Evolutionary conservation across 2,113 vertebrate genomes (phyloP), one percentile per base, ranked within the genome.

Genomic region (Caracal caracal): DNA sequence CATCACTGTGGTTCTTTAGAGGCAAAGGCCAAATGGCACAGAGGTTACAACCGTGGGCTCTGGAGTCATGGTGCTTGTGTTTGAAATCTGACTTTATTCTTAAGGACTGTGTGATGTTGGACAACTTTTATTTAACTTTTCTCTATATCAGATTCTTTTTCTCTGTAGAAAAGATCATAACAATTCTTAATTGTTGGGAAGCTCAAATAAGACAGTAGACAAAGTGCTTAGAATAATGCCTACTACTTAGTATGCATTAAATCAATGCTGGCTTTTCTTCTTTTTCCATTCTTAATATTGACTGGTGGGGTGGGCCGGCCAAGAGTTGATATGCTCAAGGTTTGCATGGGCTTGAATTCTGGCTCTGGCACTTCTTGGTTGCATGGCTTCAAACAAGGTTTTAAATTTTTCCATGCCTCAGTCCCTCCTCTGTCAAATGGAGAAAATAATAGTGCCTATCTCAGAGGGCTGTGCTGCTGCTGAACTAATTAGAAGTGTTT

Each of bases 331-430:
- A 47, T 1, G 33, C 35, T 47, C 10, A 28, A 70, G 43, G 6
- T 53, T 92, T 80, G 49, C 6, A 76, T 73, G 61, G 24, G 65
- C 73, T 89, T 94, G 19, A 70, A 51, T 94, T 86, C 91, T 92
- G 56, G 11, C 5, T 79, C 40, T 91, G 30, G 59, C 3, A 56
- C 40, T 82, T 91, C 40, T 61, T 82, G 51, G 51, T 33, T 63
- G 9, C 2, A 17, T 47, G 49, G 28, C 63, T 89, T 88, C 15
- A 63, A 4, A 35, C 11, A 15, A 40, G 24, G 53, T 53, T 61
- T 83, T 37, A 40, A 20, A 43, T 73, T 71, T 75, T 82, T 22
- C 15, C 3, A 26, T 10, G 26, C 33, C 12, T 81, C 15, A 10
- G 20, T 49, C 49, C 75, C 33, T 80, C 63, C 49, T 49, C 63